phyloP scores from a whole-genome alignment of 2,888 invertebrate genomes.

The Leptopterna dolabrata region DNA sequence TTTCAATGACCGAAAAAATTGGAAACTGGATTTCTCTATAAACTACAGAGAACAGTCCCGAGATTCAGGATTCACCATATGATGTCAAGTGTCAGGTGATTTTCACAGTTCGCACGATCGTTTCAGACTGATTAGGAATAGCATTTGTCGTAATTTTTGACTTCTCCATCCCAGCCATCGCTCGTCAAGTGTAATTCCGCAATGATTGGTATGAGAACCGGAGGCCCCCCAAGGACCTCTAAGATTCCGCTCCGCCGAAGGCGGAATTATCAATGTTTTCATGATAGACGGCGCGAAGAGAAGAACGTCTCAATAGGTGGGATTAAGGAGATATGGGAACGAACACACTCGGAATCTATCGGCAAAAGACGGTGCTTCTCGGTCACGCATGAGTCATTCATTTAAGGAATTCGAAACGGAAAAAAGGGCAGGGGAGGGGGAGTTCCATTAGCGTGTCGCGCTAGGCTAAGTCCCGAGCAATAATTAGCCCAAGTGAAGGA shows the following conservation, averaged over 20 bases:
- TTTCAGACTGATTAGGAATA: too few species aligned
- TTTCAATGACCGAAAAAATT: too few species aligned
- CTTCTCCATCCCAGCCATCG: not conserved
- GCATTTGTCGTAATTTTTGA: too few species aligned
- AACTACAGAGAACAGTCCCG: too few species aligned
- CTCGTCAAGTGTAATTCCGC: not conserved
- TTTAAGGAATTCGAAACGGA: slow-evolving; percentile 45
- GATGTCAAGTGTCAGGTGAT: too few species aligned
- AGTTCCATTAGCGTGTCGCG: slow-evolving; percentile 52
- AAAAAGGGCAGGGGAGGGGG: slow-evolving; percentile 11
- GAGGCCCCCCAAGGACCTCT: not conserved
- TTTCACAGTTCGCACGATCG: not conserved
- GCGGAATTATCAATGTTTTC: not conserved
- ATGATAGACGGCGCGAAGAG: not conserved
- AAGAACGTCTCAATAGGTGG: not conserved
- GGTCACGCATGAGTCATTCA: slow-evolving; percentile 55
- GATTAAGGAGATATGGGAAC: slow-evolving; percentile 16
- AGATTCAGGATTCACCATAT: too few species aligned
- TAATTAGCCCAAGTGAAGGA: slow-evolving; percentile 53
- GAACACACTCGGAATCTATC: not conserved
- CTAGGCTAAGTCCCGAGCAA: slow-evolving; percentile 49
- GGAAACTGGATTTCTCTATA: too few species aligned
- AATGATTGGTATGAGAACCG: not conserved
- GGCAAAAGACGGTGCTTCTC: not conserved
- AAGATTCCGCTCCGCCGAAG: not conserved